Evolutionary conservation across 2,888 invertebrate species (phyloP).

Genomic region (Entomobrya proxima): DNA sequence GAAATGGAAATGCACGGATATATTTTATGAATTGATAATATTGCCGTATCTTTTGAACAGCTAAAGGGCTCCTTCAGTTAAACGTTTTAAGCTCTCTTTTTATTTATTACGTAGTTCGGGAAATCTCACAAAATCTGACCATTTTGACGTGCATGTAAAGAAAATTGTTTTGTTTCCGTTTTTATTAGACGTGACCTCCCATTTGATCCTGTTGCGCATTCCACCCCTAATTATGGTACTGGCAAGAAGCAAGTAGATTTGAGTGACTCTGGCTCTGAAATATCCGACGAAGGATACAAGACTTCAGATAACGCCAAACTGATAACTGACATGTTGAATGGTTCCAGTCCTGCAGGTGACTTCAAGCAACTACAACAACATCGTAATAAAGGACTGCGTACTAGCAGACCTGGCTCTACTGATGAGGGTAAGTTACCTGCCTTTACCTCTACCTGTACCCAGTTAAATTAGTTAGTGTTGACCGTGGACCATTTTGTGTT

Average conservation of each 20-base stretch:
- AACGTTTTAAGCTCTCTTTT: too few species aligned
- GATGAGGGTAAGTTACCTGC: constrained; percentile 74
- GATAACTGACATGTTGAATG: constrained; percentile 62
- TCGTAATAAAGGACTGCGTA: constrained; percentile 59
- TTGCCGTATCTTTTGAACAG: too few species aligned
- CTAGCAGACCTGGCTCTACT: constrained; percentile 74
- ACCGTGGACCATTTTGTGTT: background rate
- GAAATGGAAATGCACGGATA: too few species aligned
- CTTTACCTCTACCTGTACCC: too few species aligned
- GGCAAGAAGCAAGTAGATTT: constrained; percentile 73
- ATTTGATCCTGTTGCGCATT: constrained; percentile 73
- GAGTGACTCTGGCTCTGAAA: constrained; percentile 77
- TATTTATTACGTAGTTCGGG: background rate
- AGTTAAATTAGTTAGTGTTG: too few species aligned
- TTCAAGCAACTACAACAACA: constrained; percentile 46
- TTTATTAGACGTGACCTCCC: constrained; percentile 73
- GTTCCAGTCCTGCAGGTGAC: constrained; percentile 50
- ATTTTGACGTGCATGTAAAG: background rate
- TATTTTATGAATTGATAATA: too few species aligned
- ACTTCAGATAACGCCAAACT: constrained; percentile 74
- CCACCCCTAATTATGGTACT: constrained; percentile 70
- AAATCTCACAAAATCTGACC: background rate
- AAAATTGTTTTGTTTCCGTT: constrained; percentile 12
- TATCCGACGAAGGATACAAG: constrained; percentile 77
- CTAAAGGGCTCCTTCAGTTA: too few species aligned